Base-by-base conservation (phyloP, 2,113 vertebrate genomes). In the Butorides virescens region DNA sequence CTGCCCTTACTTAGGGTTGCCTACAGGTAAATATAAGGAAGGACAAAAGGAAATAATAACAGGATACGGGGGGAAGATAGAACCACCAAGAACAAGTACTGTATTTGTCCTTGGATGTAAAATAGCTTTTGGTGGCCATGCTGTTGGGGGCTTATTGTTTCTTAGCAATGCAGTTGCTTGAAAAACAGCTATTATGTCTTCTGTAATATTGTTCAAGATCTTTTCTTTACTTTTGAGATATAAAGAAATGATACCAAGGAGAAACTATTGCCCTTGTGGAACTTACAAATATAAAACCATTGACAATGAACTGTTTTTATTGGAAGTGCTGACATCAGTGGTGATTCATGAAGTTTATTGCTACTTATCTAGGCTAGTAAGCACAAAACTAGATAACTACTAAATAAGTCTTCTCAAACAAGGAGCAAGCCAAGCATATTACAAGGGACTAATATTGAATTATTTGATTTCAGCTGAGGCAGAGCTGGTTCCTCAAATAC, bases 41-140 rank as follows among this genome's bases (percentile, higher is more conserved):
- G 11, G 39, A 50, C 14, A 77, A n/a, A 6, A 53, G 13, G 39
- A 66, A 50, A 10, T 11, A 72, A 26, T 50, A 80, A 47, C 4
- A 67, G 7, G 11, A 3, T 46, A 26, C 1, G 0, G 1, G 12
- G 2, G 30, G 9, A 86, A 15, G 9, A 84, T 42, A 53, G 53
- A 89, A 62, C 8, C 46, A 75, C 20, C 15, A 75, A 2, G 7
- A 59, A 39, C 11, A 67, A 63, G 7, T 30, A 11, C 2, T 32
- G 2, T 30, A 4, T 39, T 68, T 73, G 32, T 56, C 23, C 39
- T 68, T 71, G 34, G 8, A 73, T 29, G 5, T 3, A 80, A 90
- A 90, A 30, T 2, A 68, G 14, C 8, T 90, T 93, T 88, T 76
- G 7, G 15, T 59, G 30, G 8, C 32, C 32, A 22, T 11, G 2